Base-by-base conservation (phyloP, 2,888 invertebrate species). In the Amorpha juglandis region DNA sequence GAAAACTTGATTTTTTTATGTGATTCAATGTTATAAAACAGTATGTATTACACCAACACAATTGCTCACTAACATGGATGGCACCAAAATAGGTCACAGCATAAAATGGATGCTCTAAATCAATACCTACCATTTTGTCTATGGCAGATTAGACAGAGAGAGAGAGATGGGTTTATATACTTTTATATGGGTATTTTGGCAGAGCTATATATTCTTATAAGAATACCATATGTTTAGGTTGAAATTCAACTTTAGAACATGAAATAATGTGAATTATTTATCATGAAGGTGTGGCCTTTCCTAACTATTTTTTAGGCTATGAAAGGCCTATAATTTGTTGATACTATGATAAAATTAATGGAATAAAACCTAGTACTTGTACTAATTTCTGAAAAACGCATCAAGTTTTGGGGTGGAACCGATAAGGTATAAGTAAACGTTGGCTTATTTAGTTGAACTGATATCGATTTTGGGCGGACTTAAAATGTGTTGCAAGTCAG, bases 71-170 rank as follows among this genome's bases (percentile, higher is more conserved):
- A 16, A 55, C 55, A 55, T 55, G 16, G n/a, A 35, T 35, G 35
- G 35, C 55, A 55, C 9, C n/a, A 55, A 55, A 38, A 55, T 55
- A 55, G 55, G 55, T 55, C 55, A 38, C 11, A 55, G 55, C 35
- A 38, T 55, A 35, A 55, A 55, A 55, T 55, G 55, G 55, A 55
- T 55, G 55, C 16, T 55, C 55, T 55, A 38, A 55, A 55, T 55
- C 38, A 55, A 55, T 38, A 55, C 38, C 55, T 38, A 38, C 16
- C 55, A 55, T 55, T 35, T 35, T 55, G 55, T 55, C 38, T 55
- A 38, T 55, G 38, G 35, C 35, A 16, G 55, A 16, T 16, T 16
- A 53, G 35, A 38, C 35, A 55, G 55, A 38, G 35, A 55, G 35
- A 35, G 16, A 4, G 1, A 35, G 35, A n/a, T 55, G 11, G n/a